Evolutionary conservation across 2,113 vertebrate genomes (phyloP).

Genomic region (Electrona antarctica): DNA sequence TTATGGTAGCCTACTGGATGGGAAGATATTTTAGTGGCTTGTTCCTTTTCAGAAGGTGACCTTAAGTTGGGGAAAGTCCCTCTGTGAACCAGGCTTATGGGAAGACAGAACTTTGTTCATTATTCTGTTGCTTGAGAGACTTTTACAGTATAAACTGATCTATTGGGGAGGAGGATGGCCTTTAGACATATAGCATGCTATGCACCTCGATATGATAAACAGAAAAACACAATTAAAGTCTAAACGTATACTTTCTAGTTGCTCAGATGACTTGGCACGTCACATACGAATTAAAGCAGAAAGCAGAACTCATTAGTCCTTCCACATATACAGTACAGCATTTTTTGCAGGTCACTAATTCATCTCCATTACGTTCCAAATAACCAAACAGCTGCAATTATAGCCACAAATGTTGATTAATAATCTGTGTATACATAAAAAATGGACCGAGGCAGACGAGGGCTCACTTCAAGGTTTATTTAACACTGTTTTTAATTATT

Average conservation of each 20-base stretch:
- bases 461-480: conserved; percentile 77
- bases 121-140: conserved; percentile 44
- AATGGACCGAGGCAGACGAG: conserved; percentile 78
- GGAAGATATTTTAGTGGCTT: conserved; percentile 28
- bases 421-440: conserved; percentile 84
- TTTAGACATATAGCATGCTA: neutral
- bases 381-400: conserved; percentile 90
- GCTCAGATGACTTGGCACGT: conserved; percentile 88
- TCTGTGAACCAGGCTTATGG: conserved; percentile 37
- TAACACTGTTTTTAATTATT: conserved; percentile 56
- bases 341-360: conserved; percentile 92
- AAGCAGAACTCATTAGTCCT: conserved; percentile 87
- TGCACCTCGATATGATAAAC: conserved; percentile 43
- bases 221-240: conserved; percentile 66
- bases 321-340: conserved; percentile 82
- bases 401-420: conserved; percentile 94
- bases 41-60: conserved; percentile 58
- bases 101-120: conserved; percentile 49
- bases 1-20: conserved; percentile 16
- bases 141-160: conserved; percentile 45
- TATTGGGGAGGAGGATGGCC: conserved; percentile 36
- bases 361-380: conserved; percentile 89
- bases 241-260: conserved; percentile 67
- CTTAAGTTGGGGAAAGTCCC: conserved; percentile 48
- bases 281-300: conserved; percentile 87